phyloP scores from a whole-genome alignment of 2,888 invertebrate species.

The Holacanthella duospinosa region DNA sequence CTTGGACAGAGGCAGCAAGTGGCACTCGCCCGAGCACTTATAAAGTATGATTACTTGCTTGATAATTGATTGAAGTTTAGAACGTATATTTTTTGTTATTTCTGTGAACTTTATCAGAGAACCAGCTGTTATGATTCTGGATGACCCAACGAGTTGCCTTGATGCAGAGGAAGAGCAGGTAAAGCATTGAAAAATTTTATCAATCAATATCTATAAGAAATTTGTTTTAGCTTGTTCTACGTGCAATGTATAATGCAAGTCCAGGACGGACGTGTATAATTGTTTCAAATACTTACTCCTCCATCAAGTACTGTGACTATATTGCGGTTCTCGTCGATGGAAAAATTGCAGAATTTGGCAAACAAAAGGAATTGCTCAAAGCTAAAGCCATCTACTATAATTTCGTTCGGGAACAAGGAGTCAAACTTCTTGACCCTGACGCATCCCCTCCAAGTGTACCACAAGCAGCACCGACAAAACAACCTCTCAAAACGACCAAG shows the following conservation, averaged over 20 bases:
- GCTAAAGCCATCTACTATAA: background rate
- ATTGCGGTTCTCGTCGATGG: constrained; percentile 3
- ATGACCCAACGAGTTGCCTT: background rate
- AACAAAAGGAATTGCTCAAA: background rate
- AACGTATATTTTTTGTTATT: too few species aligned
- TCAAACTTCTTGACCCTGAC: too few species aligned
- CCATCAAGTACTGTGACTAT: background rate
- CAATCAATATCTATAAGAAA: background rate
- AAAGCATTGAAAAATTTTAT: background rate
- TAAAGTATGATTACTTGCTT: background rate
- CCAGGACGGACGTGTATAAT: background rate
- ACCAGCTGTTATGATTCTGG: background rate
- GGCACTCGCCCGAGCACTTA: background rate
- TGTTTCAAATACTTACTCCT: background rate
- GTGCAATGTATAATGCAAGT: background rate
- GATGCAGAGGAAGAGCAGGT: background rate
- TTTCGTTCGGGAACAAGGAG: constrained; percentile 1
- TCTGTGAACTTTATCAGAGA: too few species aligned
- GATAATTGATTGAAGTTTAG: too few species aligned
- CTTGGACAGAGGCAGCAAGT: background rate
- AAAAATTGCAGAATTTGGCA: constrained; percentile 5
- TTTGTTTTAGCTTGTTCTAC: constrained; percentile 1
- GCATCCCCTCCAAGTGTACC: too few species aligned
- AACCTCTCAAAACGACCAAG: too few species aligned
- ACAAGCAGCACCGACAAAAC: too few species aligned